phyloP scores from a whole-genome alignment of 2,113 vertebrate species.

The Seriola rivoliana region DNA sequence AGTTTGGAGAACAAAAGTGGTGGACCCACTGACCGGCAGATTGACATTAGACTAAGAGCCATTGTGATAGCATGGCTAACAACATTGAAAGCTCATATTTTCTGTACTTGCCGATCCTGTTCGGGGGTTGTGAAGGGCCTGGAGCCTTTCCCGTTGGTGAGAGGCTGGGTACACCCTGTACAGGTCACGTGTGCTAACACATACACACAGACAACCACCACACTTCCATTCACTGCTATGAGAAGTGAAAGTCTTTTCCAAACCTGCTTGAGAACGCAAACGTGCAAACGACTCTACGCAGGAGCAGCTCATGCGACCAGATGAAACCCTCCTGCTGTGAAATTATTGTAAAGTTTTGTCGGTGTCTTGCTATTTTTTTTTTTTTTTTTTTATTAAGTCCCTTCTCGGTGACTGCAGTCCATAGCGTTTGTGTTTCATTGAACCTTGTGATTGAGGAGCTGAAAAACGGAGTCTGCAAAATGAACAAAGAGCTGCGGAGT shows the following conservation, averaged over 20 bases:
- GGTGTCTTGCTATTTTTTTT: background rate
- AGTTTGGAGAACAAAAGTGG: no score
- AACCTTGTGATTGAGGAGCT: conserved; percentile 3
- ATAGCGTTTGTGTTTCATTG: conserved; percentile 1
- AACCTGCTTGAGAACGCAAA: background rate
- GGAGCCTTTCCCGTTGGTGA: background rate
- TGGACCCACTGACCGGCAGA: background rate
- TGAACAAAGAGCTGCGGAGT: conserved; percentile 15
- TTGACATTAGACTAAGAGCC: background rate
- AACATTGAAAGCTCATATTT: background rate
- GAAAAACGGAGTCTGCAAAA: conserved; percentile 13
- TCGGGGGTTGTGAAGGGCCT: background rate
- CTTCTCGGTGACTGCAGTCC: background rate
- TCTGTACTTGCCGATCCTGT: background rate
- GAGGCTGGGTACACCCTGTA: background rate
- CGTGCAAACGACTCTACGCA: background rate
- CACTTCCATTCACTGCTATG: background rate
- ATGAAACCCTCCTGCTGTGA: conserved; percentile 4
- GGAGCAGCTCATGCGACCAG: background rate
- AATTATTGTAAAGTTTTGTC: background rate
- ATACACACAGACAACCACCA: background rate
- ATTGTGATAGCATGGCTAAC: background rate
- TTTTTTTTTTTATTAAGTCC: background rate
- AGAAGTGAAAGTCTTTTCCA: background rate
- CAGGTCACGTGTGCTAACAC: background rate